Base-by-base conservation (phyloP, 1,140 invertebrate genomes). In the Drosophila eugracilis region DNA sequence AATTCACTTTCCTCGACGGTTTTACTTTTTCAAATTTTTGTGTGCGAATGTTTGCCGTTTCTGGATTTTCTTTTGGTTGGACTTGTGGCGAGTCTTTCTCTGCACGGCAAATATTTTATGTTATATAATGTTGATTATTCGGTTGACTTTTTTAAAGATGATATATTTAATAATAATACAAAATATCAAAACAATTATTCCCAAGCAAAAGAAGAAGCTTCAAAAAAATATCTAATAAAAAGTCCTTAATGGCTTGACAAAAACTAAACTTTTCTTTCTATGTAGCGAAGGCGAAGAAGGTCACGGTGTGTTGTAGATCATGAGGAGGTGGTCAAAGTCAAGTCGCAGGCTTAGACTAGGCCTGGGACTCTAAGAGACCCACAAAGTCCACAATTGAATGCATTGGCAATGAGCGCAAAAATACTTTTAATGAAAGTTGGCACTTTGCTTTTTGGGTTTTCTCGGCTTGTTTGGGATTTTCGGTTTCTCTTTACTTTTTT, bases 371-470 rank as follows among this genome's bases (percentile, higher is more conserved):
- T 5, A 65, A 75, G 57, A 75, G 65, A 78, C 75, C 45, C 53
- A 48, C 34, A 32, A 54, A 58, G 36, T 32, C 72, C 55, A 88
- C 83, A 81, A 86, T 88, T 88, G 83, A 88, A 86, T 83, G 74
- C 83, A 85, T 73, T 85, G 60, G 66, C 80, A 85, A 79, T 85
- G 80, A 85, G 80, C 80, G 53, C 50, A 88, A 75, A 86, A 86
- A 86, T 86, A 86, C 78, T 86, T 86, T 86, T 88, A 86, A 86
- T 86, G 83, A 86, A 86, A 86, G 83, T 86, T 83, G 83, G 83
- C 83, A 86, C 83, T 86, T 88, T 75, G 74, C 75, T 83, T 88
- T 81, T 62, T 78, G 45, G 53, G 52, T 36, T 55, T 78, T 32
- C 60, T 69, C 52, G 24, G 24, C 54, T 77, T 58, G 67, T 81